phyloP scores from a whole-genome alignment of 2,888 invertebrate species.

The Melieria picta region DNA sequence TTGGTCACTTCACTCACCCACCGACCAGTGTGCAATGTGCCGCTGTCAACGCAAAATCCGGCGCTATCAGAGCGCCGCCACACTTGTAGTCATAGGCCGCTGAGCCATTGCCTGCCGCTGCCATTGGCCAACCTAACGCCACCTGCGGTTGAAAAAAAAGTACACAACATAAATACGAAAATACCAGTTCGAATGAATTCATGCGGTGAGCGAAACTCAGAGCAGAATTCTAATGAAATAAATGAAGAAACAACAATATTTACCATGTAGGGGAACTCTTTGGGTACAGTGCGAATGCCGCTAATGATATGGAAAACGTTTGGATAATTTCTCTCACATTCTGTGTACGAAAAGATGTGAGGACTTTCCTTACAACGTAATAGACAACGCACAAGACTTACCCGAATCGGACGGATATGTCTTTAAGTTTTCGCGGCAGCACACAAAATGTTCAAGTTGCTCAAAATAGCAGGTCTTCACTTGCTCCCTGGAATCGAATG shows the following conservation, averaged over 20 bases:
- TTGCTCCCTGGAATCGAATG: constrained; percentile 32
- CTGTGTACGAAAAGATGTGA: not conserved
- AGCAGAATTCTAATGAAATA: not conserved
- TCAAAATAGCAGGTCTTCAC: constrained; percentile 43
- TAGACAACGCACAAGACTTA: not conserved
- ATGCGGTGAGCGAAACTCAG: too few species aligned
- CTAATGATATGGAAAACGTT: not conserved
- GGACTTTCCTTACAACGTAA: not conserved
- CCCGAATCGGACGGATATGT: not conserved
- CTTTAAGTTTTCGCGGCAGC: constrained; percentile 38
- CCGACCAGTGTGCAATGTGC: constrained; percentile 39
- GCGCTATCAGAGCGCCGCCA: constrained; percentile 39
- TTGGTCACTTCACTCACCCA: constrained; percentile 31
- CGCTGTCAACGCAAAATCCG: constrained; percentile 37
- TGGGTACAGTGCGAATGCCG: constrained; percentile 35
- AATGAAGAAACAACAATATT: not conserved
- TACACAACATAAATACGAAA: not conserved
- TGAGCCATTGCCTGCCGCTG: too few species aligned
- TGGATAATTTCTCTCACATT: not conserved
- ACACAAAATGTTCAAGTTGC: constrained; percentile 42
- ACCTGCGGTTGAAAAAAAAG: constrained; percentile 21
- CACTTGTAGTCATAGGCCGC: constrained; percentile 38
- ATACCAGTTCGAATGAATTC: too few species aligned
- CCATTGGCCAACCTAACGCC: constrained; percentile 39
- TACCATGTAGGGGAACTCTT: constrained; percentile 46